Base-by-base conservation (phyloP, 2,797 vertebrate species). In the Sebastes glaucus region DNA sequence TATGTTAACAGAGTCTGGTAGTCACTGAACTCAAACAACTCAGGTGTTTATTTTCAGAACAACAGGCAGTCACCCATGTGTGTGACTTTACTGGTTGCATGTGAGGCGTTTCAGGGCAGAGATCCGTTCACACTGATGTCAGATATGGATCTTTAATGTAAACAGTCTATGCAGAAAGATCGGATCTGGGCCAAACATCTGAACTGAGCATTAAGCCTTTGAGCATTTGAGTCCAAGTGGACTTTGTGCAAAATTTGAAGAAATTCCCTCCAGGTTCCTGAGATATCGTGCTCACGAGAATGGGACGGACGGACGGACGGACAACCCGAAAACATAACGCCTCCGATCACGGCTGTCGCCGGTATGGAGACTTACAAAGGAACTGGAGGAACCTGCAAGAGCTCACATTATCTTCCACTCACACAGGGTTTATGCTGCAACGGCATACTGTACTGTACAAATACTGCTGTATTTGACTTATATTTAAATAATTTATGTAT, bases 11-110 rank as follows among this genome's bases (percentile, higher is more conserved):
- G 42, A 18, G 16, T 46, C 42, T 18, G 42, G 42, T 16, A 46
- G 16, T 46, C 42, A 46, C 42, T 18, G 42, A 0, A 46, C 42
- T 46, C 6, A 0, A 46, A 46, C 14, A 46, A 46, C 42, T 46
- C 42, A 6, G 16, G 16, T 46, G 42, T 46, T 16, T 46, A 46
- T 18, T 46, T 16, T 46, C 42, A 46, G 42, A 46, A 46, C 42
- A 16, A 46, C 14, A 18, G 42, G 16, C 42, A 0, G 0, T 2
- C 42, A 3, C 2, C 16, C 3, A 0, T 46, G 42, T 46, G 42
- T 46, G 42, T 18, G 42, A 46, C 14, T 46, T 46, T 46, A 46
- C 16, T 18, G 42, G 42, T 16, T 3, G 42, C 42, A 46, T 46
- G 16, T 46, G 42, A 46, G 42, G 42, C 42, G 16, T 46, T 46